Evolutionary conservation across 2,888 invertebrate species (phyloP), one percentile per base, ranked within the genome.

Genomic region (Diarsia rubi): DNA sequence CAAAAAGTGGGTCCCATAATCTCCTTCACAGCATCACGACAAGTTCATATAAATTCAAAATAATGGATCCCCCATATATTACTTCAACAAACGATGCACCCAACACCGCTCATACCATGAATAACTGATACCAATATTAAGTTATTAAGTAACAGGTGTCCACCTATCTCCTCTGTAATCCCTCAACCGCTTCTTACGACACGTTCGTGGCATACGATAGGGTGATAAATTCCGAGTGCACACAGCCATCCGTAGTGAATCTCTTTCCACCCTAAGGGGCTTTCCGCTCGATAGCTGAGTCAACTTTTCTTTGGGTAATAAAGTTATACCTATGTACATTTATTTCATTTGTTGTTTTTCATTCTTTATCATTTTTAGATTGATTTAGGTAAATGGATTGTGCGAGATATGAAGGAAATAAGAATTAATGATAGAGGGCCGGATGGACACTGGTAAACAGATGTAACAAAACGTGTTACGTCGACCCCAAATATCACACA

Each of bases 91-190:
- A 45, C 42, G 21, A 49, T 31, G 60, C 21, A 57, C 2, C 47
- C 27, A 21, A 19, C 24, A 42, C 24, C n/a, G 12, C 54, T 66
- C 63, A 37, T 42, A 54, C 44, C 62, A 78, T 82, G 73, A 82
- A 82, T 78, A 42, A 65, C 47, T 59, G 54, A 42, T 63, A 45
- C 21, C 24, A 49, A 31, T 73, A 66, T 79, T n/a, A 67, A 47
- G 74, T 79, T 69, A 79, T 81, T 69, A 69, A 65, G 68, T 74
- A 74, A 74, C 83, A 81, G 83, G 83, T 83, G 81, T 47, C 57
- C 47, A 24, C 68, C 47, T 42, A 67, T 70, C 57, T 59, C 57
- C 21, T 19, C 42, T 16, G 37, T 83, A 83, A 81, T 83, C 79
- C 47, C 59, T 66, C 66, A 66, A 52, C 59, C 52, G 69, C 24